Evolutionary conservation across 2,113 vertebrate genomes (phyloP).

Genomic region (Proterorhinus semilunaris): DNA sequence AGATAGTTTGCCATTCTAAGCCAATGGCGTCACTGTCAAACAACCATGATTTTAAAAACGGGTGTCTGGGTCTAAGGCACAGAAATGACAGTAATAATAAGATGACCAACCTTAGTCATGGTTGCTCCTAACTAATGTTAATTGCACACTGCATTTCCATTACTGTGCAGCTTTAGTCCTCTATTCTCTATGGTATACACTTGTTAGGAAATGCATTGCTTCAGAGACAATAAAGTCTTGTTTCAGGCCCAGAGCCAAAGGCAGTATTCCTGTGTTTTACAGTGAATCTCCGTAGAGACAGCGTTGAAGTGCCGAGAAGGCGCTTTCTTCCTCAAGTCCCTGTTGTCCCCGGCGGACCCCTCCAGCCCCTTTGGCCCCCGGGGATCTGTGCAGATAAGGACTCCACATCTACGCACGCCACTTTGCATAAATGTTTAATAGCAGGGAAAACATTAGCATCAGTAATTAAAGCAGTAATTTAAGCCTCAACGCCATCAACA

Average conservation of each 20-base stretch:
- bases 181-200: slow-evolving; percentile 17
- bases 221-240: slow-evolving; percentile 35
- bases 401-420: slow-evolving; percentile 74
- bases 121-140: too few species aligned
- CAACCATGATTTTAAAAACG: too few species aligned
- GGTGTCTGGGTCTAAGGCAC: too few species aligned
- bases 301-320: slow-evolving; percentile 54
- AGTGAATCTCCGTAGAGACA: slow-evolving; percentile 16
- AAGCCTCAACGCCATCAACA: slow-evolving; percentile 68
- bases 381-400: slow-evolving; percentile 67
- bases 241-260: slow-evolving; percentile 51
- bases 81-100: too few species aligned
- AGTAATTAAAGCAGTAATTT: slow-evolving; percentile 78
- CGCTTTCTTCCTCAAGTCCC: slow-evolving; percentile 54
- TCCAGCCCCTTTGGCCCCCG: slow-evolving; percentile 42
- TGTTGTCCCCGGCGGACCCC: slow-evolving; percentile 44
- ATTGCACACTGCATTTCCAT: background rate
- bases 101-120: too few species aligned
- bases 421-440: slow-evolving; percentile 78
- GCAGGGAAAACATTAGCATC: slow-evolving; percentile 76
- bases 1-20: too few species aligned
- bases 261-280: slow-evolving; percentile 54
- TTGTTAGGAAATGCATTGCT: slow-evolving; percentile 29
- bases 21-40: too few species aligned
- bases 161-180: background rate